phyloP scores from a whole-genome alignment of 2,113 vertebrate species.

The Corvus hawaiiensis region DNA sequence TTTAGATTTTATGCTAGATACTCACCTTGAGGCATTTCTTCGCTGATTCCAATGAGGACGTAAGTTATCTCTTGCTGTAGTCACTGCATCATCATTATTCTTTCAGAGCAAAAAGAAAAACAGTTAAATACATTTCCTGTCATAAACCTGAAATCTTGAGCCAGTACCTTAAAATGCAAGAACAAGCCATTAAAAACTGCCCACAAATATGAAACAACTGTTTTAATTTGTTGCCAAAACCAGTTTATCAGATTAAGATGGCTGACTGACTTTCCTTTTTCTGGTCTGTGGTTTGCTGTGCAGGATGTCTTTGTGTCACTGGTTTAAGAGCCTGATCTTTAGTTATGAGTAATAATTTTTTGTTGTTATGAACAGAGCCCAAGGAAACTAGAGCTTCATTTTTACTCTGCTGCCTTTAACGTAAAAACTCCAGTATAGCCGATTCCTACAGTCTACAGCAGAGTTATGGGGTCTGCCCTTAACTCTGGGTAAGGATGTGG shows the following conservation, averaged over 20 bases:
- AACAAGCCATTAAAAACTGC: background rate
- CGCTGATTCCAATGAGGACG: background rate
- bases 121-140: background rate
- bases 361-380: background rate
- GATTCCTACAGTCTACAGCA: background rate
- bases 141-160: background rate
- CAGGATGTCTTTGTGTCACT: background rate
- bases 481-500: background rate
- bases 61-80: background rate
- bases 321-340: background rate
- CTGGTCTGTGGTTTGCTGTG: background rate
- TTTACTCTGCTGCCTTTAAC: background rate
- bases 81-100: background rate
- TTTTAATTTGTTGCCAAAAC: background rate
- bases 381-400: background rate
- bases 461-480: background rate
- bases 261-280: background rate
- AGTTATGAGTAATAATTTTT: background rate
- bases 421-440: background rate
- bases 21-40: background rate
- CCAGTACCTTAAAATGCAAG: background rate
- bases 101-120: background rate
- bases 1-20: background rate
- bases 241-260: constrained; percentile 6
- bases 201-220: background rate